A percentile compares a stretch with the other conserved stretches of the same genome.
Evolutionary conservation across 53 echinoderm and acorn worm species (phyloP).

Genomic region (Temnopleurus reevesii): DNA sequence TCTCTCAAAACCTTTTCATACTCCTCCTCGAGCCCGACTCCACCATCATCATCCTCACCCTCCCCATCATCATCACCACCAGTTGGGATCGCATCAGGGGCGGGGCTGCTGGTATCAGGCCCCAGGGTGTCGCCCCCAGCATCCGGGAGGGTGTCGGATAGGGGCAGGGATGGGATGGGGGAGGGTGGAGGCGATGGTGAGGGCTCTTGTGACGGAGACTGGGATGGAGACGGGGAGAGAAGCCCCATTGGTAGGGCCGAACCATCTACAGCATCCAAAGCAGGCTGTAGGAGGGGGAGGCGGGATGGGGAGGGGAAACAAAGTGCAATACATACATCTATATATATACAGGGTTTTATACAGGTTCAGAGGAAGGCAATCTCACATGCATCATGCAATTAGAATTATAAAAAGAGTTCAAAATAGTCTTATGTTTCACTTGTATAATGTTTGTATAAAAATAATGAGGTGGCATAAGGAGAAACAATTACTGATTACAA

Average conservation of each 20-base stretch:
- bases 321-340: conserved; percentile 11
- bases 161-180: conserved; percentile 42
- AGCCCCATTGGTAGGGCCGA: neutral
- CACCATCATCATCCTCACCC: conserved; percentile 38
- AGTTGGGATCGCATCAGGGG: neutral
- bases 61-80: conserved; percentile 15
- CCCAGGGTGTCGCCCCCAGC: neutral
- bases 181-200: conserved; percentile 4
- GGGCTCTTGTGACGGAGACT: neutral
- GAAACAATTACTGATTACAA: too few relatives aligned
- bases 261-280: neutral
- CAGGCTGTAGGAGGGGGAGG: neutral
- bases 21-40: conserved; percentile 5
- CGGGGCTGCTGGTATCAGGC: neutral
- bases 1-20: neutral
- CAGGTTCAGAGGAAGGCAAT: neutral
- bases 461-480: too few relatives aligned
- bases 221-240: conserved; percentile 30
- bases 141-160: conserved; percentile 11
- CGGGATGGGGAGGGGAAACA: neutral
- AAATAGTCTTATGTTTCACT: too few relatives aligned
- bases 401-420: too few relatives aligned
- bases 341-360: neutral
- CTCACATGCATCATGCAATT: conserved; percentile 11
- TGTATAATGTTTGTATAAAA: too few relatives aligned